Evolutionary conservation across 2,888 invertebrate genomes (phyloP).

Genomic region (Acanthacorydalis orientalis): DNA sequence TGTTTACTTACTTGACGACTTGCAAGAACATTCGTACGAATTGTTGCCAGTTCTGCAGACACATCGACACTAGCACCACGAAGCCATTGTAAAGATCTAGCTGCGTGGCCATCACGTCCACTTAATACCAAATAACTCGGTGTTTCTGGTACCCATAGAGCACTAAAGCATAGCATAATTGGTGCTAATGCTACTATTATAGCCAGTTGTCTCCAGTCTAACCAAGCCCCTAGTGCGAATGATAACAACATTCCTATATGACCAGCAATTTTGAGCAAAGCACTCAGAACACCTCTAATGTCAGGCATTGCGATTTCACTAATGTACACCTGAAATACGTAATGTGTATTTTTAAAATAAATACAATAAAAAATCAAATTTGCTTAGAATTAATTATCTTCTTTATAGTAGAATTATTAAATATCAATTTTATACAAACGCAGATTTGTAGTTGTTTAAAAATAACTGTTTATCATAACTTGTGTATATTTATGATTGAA

Average conservation of each 20-base stretch:
- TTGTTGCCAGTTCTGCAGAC: conserved; percentile 51
- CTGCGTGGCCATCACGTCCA: conserved; percentile 59
- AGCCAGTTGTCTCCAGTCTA: conserved; percentile 75
- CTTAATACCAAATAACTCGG: conserved; percentile 68
- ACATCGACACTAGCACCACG: conserved; percentile 70
- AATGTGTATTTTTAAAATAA: neutral
- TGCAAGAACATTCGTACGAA: conserved; percentile 48
- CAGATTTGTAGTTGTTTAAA: no score
- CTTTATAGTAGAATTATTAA: no score
- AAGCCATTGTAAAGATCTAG: conserved; percentile 60
- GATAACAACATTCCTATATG: conserved; percentile 73
- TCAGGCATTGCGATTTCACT: conserved; percentile 81
- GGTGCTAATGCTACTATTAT: conserved; percentile 64
- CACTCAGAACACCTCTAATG: conserved; percentile 72
- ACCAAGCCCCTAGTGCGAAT: conserved; percentile 65
- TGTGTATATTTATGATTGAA: no score
- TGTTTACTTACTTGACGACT: conserved; percentile 9
- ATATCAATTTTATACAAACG: no score
- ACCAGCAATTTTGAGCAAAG: conserved; percentile 69
- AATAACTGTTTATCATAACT: no score
- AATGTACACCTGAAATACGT: conserved; percentile 57
- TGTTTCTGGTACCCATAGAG: conserved; percentile 73
- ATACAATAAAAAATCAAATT: no score
- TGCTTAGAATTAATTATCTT: no score
- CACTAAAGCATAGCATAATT: conserved; percentile 55